These are phyloP conservation scores for Taxidea taxus DNA, from an alignment of 2,113 vertebrate genomes.

Conservation along the genomic window DNA sequence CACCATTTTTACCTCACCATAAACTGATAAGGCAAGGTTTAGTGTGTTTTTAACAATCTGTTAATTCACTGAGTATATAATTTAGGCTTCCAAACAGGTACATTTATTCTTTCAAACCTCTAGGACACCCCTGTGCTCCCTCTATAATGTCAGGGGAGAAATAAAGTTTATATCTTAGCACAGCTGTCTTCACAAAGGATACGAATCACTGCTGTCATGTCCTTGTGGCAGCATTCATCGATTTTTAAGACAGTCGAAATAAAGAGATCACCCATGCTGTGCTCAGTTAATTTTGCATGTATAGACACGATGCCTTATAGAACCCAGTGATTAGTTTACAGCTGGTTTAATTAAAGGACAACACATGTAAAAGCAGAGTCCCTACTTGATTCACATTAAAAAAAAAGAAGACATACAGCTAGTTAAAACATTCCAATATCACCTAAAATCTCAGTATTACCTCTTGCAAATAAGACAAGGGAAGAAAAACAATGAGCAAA, in stretches of 20 bases:
- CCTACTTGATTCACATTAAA: background rate
- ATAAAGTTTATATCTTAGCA: background rate
- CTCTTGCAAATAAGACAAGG: background rate
- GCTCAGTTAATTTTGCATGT: background rate
- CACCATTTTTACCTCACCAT: background rate
- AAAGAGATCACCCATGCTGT: background rate
- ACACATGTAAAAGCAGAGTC: background rate
- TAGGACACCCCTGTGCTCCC: background rate
- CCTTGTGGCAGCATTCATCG: background rate
- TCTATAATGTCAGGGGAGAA: background rate
- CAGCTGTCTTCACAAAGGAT: background rate
- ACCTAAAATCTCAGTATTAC: background rate
- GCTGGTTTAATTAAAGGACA: conserved; percentile 38
- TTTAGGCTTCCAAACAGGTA: background rate
- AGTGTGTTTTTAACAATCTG: background rate
- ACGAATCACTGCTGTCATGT: background rate
- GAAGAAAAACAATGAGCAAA: background rate
- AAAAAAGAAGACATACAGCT: background rate
- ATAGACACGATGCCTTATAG: background rate
- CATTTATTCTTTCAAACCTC: background rate
- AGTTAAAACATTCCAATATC: background rate
- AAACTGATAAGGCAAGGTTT: background rate
- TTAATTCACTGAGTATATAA: background rate
- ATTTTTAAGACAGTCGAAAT: conserved; percentile 27
- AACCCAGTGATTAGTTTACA: background rate